Evolutionary conservation across 2,888 invertebrate species (phyloP).

Genomic region (Mimachlamys varia): DNA sequence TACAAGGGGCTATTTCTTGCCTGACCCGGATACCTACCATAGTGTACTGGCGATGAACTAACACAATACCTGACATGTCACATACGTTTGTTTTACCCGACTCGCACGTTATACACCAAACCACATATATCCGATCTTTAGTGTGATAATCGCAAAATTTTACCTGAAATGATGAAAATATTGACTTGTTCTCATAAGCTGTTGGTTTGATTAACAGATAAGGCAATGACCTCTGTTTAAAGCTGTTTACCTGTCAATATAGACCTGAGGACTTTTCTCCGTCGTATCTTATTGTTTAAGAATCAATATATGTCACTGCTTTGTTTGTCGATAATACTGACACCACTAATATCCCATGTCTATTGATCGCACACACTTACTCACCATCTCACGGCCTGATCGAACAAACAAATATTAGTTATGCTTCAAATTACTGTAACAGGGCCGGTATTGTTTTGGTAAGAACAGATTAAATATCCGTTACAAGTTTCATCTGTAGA

Average conservation of each 20-base stretch:
- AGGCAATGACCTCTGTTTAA: neutral
- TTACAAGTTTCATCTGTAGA: neutral
- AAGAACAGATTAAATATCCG: slow-evolving; percentile 3
- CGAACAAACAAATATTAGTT: slow-evolving; percentile 10
- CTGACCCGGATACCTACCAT: neutral
- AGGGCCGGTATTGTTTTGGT: neutral
- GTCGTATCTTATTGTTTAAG: neutral
- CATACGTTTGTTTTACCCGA: neutral
- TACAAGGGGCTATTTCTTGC: neutral
- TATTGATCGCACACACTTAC: slow-evolving; percentile 3
- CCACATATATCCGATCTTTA: neutral
- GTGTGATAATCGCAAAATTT: neutral
- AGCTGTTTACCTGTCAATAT: neutral
- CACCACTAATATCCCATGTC: neutral
- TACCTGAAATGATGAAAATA: neutral
- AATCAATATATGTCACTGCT: neutral
- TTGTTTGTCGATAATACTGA: neutral
- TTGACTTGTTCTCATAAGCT: slow-evolving; percentile 3
- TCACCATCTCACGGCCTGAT: neutral
- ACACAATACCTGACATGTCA: neutral
- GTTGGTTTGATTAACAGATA: neutral
- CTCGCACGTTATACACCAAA: neutral
- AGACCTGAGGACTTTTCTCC: neutral
- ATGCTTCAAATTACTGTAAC: slow-evolving; percentile 6
- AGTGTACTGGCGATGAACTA: slow-evolving; percentile 17